Conservation (phyloP, 1,140 invertebrate genomes). For the Planococcus citri region DNA sequence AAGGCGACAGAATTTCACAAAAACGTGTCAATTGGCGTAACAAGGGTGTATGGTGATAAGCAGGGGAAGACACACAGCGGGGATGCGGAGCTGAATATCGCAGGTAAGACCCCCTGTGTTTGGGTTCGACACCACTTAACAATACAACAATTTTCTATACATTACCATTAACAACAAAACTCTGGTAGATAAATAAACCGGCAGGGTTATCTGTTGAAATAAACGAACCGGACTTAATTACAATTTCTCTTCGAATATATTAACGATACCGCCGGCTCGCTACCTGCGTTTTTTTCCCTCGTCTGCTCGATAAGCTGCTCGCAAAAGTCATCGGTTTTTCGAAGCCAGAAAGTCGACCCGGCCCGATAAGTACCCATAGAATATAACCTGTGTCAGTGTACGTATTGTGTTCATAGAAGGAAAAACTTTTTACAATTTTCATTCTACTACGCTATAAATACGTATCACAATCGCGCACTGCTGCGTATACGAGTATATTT, state of each 20-base stretch:
- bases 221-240: constrained; percentile 6
- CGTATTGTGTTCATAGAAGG: too few species aligned
- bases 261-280: not conserved
- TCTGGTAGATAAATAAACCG: too few species aligned
- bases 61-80: not conserved
- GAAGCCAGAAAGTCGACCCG: too few species aligned
- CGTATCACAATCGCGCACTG: too few species aligned
- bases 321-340: too few species aligned
- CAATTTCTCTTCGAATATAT: not conserved
- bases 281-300: not conserved
- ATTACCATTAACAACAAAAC: not conserved
- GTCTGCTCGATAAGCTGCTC: too few species aligned
- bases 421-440: too few species aligned
- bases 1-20: not conserved
- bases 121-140: not conserved
- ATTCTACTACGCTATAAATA: too few species aligned
- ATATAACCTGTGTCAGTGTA: too few species aligned
- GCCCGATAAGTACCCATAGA: too few species aligned
- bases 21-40: not conserved
- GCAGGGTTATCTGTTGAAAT: not conserved
- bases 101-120: constrained; percentile 5
- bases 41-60: not conserved
- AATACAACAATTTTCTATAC: constrained; percentile 8
- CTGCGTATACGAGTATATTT: too few species aligned
- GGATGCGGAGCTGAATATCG: not conserved